These are phyloP conservation scores for Ameiurus melas DNA, from an alignment of 2,113 vertebrate genomes.

Conservation along the genomic window DNA sequence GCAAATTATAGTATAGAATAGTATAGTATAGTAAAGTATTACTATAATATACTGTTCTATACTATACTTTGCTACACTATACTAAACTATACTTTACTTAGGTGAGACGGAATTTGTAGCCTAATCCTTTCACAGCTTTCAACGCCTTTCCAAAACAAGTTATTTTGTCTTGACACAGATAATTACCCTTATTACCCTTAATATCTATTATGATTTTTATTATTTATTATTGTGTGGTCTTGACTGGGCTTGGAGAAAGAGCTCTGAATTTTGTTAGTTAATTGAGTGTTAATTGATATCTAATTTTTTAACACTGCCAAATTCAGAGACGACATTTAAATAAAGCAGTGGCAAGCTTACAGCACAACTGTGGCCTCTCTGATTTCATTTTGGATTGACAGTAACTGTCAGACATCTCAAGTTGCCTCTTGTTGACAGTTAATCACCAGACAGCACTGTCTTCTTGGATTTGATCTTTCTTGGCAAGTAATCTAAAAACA, in stretches of 20 bases:
- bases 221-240: background rate
- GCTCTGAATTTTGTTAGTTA: background rate
- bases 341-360: no score
- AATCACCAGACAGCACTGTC: conserved; percentile 4
- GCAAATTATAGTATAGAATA: no score
- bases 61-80: no score
- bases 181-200: background rate
- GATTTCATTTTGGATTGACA: background rate
- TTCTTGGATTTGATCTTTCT: background rate
- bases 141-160: background rate
- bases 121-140: background rate
- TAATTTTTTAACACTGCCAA: background rate
- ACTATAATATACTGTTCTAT: no score
- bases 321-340: background rate
- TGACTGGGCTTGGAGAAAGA: background rate
- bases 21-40: no score
- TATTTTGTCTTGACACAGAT: background rate
- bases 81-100: background rate
- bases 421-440: no score
- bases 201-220: background rate
- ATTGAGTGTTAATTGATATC: background rate
- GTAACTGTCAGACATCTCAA: background rate
- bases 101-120: background rate
- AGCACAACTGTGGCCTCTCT: background rate
- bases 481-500: background rate